Evolutionary conservation across 2,797 vertebrate species (phyloP), one percentile per base, ranked within the genome.

Genomic region (Galagoides demidoff): DNA sequence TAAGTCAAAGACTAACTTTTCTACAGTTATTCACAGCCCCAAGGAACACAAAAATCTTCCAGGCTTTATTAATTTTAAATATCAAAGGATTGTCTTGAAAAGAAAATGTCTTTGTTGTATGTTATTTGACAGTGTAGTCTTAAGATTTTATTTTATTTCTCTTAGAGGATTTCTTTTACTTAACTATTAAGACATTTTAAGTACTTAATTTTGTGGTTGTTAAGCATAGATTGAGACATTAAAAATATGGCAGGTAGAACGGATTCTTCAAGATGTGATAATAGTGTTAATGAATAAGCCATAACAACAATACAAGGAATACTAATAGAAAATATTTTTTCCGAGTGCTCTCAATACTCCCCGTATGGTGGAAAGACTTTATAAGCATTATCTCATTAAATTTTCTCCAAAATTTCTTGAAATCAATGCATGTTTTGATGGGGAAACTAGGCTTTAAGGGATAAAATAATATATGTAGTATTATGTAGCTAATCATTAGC

Each of bases 141-240:
- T 78, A 66, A 88, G 19, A 76, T 43, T 95, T 31, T 34, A 76
- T 43, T 95, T 31, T 34, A 31, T 73, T 92, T 96, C 14, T 97
- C 64, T 91, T 23, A 74, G 2, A 71, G 23, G 12, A 29, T 71
- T 70, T 39, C 89, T 90, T 84, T 63, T 78, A 59, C 34, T 66
- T 79, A 82, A 79, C 7, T 13, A 63, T 81, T 73, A 77, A 90
- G 22, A 39, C 8, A 19, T n/a, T 63, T 94, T 95, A 79, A 29
- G 31, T 89, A 39, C 2, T 91, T 89, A 84, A 76, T 94, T 11
- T 25, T 89, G 8, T 74, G n/a, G 37, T 61, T 59, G 37, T 61
- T 16, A 68, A 63, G 9, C 2, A 19, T 31, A 87, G 22, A 71
- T 6, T 52, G 49, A 19, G 23, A 59, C 13, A 66, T 87, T 88